A percentile compares a stretch with the other conserved stretches of the same genome.
phyloP scores from a whole-genome alignment of 1,140 invertebrate species.

The Holcopasites calliopsidis region DNA sequence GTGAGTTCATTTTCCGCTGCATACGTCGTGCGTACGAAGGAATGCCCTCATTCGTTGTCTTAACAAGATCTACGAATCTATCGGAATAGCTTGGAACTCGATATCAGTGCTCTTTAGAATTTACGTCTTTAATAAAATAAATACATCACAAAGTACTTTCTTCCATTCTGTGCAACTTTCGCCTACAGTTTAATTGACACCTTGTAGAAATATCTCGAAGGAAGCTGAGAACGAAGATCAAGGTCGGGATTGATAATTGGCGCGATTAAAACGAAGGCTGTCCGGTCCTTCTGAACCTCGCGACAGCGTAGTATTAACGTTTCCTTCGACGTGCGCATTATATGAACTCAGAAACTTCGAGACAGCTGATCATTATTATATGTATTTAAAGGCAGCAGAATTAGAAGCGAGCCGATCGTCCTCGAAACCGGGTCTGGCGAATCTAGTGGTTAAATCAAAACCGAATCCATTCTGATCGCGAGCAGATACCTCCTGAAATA shows the following conservation, averaged over 20 bases:
- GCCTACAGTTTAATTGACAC: not conserved
- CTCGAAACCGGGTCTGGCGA: slow-evolving; percentile 42
- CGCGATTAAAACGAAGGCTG: slow-evolving; percentile 67
- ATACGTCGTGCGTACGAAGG: not conserved
- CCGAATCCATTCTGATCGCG: slow-evolving; percentile 18
- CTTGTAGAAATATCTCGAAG: not conserved
- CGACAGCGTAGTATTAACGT: slow-evolving; percentile 70
- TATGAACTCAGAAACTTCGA: slow-evolving; percentile 62
- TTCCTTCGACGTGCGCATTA: slow-evolving; percentile 70
- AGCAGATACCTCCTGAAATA: not conserved
- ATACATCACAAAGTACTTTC: not conserved
- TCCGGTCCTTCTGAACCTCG: slow-evolving; percentile 53
- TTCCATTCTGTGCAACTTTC: not conserved
- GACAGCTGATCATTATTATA: slow-evolving; percentile 72
- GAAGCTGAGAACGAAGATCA: not conserved
- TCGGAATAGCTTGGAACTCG: not conserved
- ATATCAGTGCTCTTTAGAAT: not conserved
- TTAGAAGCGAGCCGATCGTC: slow-evolving; percentile 51
- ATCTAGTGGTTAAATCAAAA: slow-evolving; percentile 66
- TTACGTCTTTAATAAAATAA: not conserved
- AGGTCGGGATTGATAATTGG: slow-evolving; percentile 35
- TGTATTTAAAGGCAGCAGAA: slow-evolving; percentile 59
- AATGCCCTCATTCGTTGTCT: not conserved
- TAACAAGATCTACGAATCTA: not conserved
- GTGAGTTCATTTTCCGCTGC: not conserved